phyloP scores from a whole-genome alignment of 2,888 invertebrate genomes.

The Eurois occulta region DNA sequence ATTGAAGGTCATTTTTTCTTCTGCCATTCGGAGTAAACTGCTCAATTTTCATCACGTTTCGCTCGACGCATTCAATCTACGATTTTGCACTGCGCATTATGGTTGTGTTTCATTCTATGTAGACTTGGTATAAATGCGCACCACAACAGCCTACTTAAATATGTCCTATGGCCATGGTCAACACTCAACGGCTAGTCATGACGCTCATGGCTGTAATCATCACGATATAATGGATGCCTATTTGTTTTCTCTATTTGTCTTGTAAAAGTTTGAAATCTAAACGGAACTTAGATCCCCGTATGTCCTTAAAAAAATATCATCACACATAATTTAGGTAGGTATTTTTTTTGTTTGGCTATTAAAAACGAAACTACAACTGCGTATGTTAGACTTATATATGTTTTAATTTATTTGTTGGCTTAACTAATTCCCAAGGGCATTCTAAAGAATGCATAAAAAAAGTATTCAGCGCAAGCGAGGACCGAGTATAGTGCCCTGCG shows the following conservation, averaged over 20 bases:
- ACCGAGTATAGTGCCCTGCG: conserved; percentile 34
- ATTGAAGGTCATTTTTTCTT: conserved; percentile 50
- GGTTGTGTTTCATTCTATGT: background rate
- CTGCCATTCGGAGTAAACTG: conserved; percentile 28
- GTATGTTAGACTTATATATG: background rate
- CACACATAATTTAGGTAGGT: background rate
- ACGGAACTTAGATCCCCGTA: background rate
- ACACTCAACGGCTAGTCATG: background rate
- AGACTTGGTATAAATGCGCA: conserved; percentile 2
- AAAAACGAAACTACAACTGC: background rate
- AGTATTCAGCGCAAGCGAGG: background rate
- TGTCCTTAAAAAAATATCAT: no score
- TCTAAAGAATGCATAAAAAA: conserved; percentile 19
- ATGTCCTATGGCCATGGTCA: conserved; percentile 9
- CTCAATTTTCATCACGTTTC: conserved; percentile 41
- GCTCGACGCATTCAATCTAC: conserved; percentile 10
- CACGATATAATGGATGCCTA: background rate
- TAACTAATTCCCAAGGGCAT: background rate
- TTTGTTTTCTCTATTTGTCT: background rate
- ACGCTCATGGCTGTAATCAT: background rate
- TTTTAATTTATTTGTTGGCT: background rate
- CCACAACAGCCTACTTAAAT: background rate
- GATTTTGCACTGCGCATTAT: conserved; percentile 1
- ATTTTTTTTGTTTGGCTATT: background rate
- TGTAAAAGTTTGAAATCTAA: background rate